These are phyloP conservation scores for Myopa tessellatipennis DNA, from an alignment of 2,888 invertebrate genomes.

Conservation along the genomic window DNA sequence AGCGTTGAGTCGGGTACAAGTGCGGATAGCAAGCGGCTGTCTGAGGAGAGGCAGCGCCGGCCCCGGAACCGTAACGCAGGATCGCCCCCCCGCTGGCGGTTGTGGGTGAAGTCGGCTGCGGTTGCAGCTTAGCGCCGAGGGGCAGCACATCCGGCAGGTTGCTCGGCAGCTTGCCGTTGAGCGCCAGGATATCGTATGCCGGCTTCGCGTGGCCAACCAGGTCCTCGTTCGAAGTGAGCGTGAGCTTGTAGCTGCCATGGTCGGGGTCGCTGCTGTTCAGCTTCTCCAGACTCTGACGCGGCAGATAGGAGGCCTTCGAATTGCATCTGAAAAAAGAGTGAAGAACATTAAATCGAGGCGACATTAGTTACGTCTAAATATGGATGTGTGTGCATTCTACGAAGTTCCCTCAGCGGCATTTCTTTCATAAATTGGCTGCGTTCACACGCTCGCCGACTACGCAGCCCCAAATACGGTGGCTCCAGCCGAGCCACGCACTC, in stretches of 20 bases:
- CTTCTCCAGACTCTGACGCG: slow-evolving; percentile 77
- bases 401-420: neutral
- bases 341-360: neutral
- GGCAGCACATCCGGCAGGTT: slow-evolving; percentile 72
- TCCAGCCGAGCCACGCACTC: slow-evolving; percentile 1
- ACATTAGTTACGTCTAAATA: slow-evolving; percentile 4
- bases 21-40: slow-evolving; percentile 49
- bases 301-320: slow-evolving; percentile 81
- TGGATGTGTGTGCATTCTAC: neutral
- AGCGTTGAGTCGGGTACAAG: slow-evolving; percentile 54
- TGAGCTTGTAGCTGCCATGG: slow-evolving; percentile 80
- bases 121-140: slow-evolving; percentile 70
- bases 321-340: slow-evolving; percentile 74
- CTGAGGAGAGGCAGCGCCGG: slow-evolving; percentile 46
- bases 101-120: slow-evolving; percentile 54
- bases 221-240: slow-evolving; percentile 76
- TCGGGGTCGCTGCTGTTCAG: slow-evolving; percentile 74
- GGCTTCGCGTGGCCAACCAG: slow-evolving; percentile 59
- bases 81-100: slow-evolving; percentile 53
- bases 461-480: slow-evolving; percentile 40
- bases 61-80: slow-evolving; percentile 64
- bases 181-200: slow-evolving; percentile 54
- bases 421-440: slow-evolving; percentile 45
- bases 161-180: slow-evolving; percentile 62
- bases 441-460: slow-evolving; percentile 44